phyloP scores from a whole-genome alignment of 2,888 invertebrate genomes.

The Baccha elongata region DNA sequence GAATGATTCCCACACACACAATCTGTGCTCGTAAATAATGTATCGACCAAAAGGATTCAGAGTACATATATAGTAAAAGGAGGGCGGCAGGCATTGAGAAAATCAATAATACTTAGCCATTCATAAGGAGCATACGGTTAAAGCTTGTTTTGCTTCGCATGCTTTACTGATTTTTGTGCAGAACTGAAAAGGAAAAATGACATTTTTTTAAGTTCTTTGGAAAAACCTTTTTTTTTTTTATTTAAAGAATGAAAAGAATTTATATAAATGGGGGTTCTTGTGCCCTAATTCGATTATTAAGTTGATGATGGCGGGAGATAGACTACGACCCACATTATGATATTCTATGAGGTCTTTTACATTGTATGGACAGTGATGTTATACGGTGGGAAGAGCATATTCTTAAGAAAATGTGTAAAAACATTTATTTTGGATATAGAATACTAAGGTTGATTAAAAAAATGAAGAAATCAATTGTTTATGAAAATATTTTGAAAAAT shows the following conservation, averaged over 20 bases:
- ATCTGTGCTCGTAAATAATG: conserved; percentile 35
- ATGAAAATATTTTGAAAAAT: too few species aligned
- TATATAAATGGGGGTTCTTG: conserved; percentile 43
- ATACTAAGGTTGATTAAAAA: too few species aligned
- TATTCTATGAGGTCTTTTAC: conserved; percentile 5
- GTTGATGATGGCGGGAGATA: conserved; percentile 58
- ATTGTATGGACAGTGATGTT: conserved; percentile 1
- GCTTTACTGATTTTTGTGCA: conserved; percentile 22
- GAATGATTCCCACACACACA: background rate
- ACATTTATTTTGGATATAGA: too few species aligned
- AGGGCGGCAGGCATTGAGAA: conserved; percentile 4
- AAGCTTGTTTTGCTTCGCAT: conserved; percentile 36
- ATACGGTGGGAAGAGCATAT: background rate
- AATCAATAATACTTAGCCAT: conserved; percentile 67
- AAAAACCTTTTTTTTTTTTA: conserved; percentile 30
- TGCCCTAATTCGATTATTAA: conserved; percentile 70
- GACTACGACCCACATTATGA: conserved; percentile 54
- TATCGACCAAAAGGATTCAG: conserved; percentile 40
- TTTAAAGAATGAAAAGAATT: conserved; percentile 11
- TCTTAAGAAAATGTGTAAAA: too few species aligned
- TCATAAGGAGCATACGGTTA: conserved; percentile 55
- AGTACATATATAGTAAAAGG: background rate
- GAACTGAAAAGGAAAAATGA: conserved; percentile 15
- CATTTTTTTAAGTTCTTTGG: conserved; percentile 36
- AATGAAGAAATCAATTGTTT: too few species aligned